Base-by-base conservation (phyloP, 1,140 invertebrate species). In the Drosophila rufa region DNA sequence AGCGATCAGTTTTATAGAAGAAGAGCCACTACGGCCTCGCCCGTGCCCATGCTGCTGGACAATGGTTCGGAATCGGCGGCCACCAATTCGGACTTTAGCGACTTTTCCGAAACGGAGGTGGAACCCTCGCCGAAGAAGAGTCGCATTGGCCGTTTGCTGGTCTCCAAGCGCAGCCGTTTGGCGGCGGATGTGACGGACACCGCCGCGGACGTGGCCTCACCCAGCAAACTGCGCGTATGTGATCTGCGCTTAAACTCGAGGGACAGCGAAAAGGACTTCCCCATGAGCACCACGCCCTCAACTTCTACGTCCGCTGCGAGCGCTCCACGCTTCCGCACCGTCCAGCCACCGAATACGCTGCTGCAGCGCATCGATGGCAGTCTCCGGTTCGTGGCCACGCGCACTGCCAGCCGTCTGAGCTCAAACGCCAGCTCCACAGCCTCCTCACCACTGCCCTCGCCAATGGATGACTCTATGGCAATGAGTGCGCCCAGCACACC, bases 101-200 rank as follows among this genome's bases (percentile, higher is more conserved):
- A 94, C n/a, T 94, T 94, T 17, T 94, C 94, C 11, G 93, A 95
- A 93, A 93, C 93, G 40, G 96, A 96, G 92, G 93, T 95, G 7
- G 96, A 96, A 85, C 96, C 96, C 2, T 95, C 95, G 14, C 95
- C 95, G 12, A 96, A 96, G 89, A 96, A 96, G 80, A 94, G 93
- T 15, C 94, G 94, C 71, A 85, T 94, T 75, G 94, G 82, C 75
- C 94, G 83, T 79, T 85, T 92, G 76, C 91, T 91, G 12, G 75
- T 90, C 1, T 82, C 85, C 7, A 90, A 90, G 46, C 81, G 85
- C 15, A 90, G 85, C 38, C 81, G 85, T 0, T 51, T 90, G 27
- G 85, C 85, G 2, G 86, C 15, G 8, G 86, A 82, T 56, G 86
- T 82, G 2, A 36, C 69, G 1, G 93, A 75, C 85, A 74, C 81